phyloP scores from a whole-genome alignment of 2,113 vertebrate genomes.

The Corynorhinus townsendii region DNA sequence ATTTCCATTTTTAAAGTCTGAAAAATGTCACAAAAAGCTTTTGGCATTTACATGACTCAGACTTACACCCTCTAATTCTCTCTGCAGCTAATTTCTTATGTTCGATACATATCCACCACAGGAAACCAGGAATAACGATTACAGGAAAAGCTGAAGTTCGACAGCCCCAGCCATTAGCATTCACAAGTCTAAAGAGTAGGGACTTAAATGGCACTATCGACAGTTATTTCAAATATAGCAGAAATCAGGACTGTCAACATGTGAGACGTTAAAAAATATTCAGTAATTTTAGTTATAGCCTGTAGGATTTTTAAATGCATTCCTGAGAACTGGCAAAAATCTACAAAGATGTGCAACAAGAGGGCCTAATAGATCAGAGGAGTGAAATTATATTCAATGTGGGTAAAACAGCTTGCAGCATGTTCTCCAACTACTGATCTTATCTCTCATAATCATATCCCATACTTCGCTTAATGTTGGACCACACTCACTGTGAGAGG shows the following conservation, averaged over 20 bases:
- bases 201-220: constrained; percentile 67
- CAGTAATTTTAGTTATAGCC: constrained; percentile 66
- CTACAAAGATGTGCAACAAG: constrained; percentile 69
- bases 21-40: constrained; percentile 85
- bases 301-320: constrained; percentile 69
- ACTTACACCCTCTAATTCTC: constrained; percentile 81
- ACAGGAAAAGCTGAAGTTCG: constrained; percentile 71
- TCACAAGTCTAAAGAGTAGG: constrained; percentile 56
- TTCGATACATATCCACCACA: constrained; percentile 77
- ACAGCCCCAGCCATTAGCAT: constrained; percentile 66
- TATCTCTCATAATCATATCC: constrained; percentile 68
- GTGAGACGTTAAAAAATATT: constrained; percentile 72
- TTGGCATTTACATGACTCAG: constrained; percentile 83
- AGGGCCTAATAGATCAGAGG: constrained; percentile 66
- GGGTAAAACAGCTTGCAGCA: constrained; percentile 69
- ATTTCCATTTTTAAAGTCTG: constrained; percentile 84
- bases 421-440: constrained; percentile 66
- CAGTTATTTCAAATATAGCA: constrained; percentile 64
- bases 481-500: constrained; percentile 68
- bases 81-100: constrained; percentile 80
- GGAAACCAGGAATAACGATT: constrained; percentile 79
- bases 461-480: constrained; percentile 67
- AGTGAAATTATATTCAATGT: constrained; percentile 66
- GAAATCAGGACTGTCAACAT: constrained; percentile 72
- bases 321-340: constrained; percentile 65